Conservation (phyloP, 2,797 vertebrate species). For the Mormyrus hasselquistii region DNA sequence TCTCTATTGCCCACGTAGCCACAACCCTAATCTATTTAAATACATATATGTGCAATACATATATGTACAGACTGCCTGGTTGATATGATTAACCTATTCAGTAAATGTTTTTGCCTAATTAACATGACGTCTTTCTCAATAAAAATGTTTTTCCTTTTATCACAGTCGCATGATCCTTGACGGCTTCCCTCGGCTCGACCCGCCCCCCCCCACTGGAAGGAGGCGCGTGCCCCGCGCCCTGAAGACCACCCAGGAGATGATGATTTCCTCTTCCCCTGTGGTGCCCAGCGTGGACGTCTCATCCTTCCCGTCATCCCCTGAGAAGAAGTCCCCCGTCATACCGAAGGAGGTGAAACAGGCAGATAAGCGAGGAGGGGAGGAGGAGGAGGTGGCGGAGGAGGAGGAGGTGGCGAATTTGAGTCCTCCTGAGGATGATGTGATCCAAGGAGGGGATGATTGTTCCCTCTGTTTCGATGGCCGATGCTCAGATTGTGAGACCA, state of each 20-base stretch:
- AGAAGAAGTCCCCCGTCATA: conserved; percentile 43
- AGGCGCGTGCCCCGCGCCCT: conserved; percentile 79
- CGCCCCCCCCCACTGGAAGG: conserved; percentile 73
- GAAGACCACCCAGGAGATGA: conserved; percentile 94
- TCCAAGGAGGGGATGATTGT: background rate
- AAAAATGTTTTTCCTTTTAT: background rate
- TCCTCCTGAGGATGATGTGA: conserved; percentile 20
- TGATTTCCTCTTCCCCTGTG: conserved; percentile 79
- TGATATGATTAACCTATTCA: background rate
- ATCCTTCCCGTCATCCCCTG: conserved; percentile 42
- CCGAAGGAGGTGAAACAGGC: conserved; percentile 33
- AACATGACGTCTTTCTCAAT: background rate
- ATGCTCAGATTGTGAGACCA: background rate
- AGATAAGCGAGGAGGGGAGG: background rate
- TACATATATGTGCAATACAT: background rate
- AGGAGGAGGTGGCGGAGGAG: background rate
- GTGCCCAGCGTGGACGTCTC: conserved; percentile 58
- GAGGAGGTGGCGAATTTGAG: conserved; percentile 20
- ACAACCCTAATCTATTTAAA: background rate
- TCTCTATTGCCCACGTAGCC: background rate
- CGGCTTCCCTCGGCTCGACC: conserved; percentile 79
- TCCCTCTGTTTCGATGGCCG: background rate
- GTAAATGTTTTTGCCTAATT: background rate
- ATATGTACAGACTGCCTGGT: background rate
- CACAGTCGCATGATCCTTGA: conserved; percentile 64